A percentile compares a stretch with the other conserved stretches of the same genome.
Evolutionary conservation across 2,113 vertebrate genomes (phyloP).

Genomic region (Psammodynastes pulverulentus): DNA sequence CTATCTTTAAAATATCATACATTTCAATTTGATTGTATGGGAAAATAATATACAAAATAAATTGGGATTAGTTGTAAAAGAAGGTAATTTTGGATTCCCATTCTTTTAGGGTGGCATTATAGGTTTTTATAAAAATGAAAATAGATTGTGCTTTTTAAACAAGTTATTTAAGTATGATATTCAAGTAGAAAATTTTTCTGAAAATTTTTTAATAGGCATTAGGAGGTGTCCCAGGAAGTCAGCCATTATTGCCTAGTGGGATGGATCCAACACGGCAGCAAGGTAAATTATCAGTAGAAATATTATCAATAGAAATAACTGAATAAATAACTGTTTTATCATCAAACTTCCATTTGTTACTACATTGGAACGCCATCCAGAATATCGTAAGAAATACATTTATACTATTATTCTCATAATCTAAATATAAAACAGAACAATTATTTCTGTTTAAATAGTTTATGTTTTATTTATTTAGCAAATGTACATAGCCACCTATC

Average conservation of each 20-base stretch:
- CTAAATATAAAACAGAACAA: background rate
- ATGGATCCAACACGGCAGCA: conserved; percentile 97
- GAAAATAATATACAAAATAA: background rate
- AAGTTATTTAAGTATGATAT: background rate
- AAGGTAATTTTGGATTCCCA: background rate
- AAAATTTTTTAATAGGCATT: conserved; percentile 76
- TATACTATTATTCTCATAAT: background rate
- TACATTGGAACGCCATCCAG: background rate
- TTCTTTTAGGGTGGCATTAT: background rate
- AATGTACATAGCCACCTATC: background rate
- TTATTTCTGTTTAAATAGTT: background rate
- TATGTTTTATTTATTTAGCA: background rate
- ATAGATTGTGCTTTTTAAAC: background rate
- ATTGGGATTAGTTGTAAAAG: background rate
- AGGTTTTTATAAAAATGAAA: background rate
- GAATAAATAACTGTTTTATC: background rate
- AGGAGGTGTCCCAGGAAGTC: conserved; percentile 90
- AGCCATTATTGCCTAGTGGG: conserved; percentile 91
- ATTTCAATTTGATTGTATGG: background rate
- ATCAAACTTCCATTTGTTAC: background rate
- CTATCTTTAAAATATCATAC: background rate
- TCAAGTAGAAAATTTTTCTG: background rate
- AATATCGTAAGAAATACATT: background rate
- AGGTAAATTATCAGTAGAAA: conserved; percentile 71
- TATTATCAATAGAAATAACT: background rate